These are phyloP conservation scores for Pristionchus arcanus DNA, from an alignment of 2,888 invertebrate genomes.

Conservation along the genomic window DNA sequence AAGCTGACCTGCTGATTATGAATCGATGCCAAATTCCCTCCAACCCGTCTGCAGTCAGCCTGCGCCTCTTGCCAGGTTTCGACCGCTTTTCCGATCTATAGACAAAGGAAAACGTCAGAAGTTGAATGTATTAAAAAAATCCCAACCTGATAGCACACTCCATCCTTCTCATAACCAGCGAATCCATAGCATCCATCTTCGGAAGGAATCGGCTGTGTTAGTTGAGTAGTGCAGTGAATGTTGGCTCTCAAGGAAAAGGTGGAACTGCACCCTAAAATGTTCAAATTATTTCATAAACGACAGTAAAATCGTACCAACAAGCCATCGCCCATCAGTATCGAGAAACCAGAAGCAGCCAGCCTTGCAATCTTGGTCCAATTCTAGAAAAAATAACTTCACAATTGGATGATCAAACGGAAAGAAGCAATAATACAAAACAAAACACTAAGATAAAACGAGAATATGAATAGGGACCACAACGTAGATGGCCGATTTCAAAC, in stretches of 20 bases:
- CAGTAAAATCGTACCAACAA: not conserved
- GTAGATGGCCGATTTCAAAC: too few relatives aligned
- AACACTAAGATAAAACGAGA: too few relatives aligned
- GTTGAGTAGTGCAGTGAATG: not conserved
- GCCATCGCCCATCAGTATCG: not conserved
- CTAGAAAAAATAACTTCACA: too few relatives aligned
- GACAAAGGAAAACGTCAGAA: not conserved
- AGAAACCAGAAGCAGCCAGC: not conserved
- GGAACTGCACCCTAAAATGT: too few relatives aligned
- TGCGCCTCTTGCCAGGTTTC: not conserved
- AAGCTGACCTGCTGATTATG: not conserved
- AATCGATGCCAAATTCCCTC: not conserved
- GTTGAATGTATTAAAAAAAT: not conserved
- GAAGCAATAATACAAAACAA: too few relatives aligned
- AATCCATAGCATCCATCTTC: not conserved
- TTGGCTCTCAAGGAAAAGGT: not conserved
- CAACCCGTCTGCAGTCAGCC: not conserved
- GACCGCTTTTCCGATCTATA: not conserved
- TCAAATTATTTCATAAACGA: too few relatives aligned
- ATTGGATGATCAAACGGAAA: too few relatives aligned
- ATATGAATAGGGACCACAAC: too few relatives aligned
- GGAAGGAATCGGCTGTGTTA: not conserved
- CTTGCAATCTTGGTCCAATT: not conserved
- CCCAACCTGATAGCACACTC: constrained; percentile 3
- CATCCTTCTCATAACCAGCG: not conserved